These are phyloP conservation scores for Alauda arvensis DNA, from an alignment of 2,797 vertebrate species.

Conservation along the genomic window DNA sequence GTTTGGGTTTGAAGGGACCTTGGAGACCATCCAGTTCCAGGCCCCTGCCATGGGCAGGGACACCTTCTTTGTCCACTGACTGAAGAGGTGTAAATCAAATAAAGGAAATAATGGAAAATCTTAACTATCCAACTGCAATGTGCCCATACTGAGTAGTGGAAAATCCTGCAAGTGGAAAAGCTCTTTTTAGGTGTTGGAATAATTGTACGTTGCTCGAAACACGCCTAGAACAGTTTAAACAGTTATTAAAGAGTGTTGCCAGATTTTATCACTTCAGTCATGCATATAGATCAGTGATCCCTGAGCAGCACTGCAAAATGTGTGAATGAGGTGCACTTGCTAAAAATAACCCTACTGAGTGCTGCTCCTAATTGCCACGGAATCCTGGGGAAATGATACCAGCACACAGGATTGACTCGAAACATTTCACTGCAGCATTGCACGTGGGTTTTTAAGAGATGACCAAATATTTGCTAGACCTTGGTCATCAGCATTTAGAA, in stretches of 20 bases:
- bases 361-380: background rate
- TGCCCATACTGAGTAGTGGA: conserved; percentile 77
- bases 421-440: background rate
- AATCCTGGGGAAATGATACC: background rate
- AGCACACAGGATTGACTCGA: background rate
- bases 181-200: conserved; percentile 71
- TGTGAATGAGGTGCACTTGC: conserved; percentile 53
- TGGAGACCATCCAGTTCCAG: background rate
- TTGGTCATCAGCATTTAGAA: background rate
- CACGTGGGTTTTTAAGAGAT: background rate
- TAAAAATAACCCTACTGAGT: conserved; percentile 64
- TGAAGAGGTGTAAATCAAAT: background rate
- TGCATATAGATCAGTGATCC: conserved; percentile 64
- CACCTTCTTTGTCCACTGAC: background rate
- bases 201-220: conserved; percentile 78
- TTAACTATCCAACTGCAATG: conserved; percentile 40
- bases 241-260: conserved; percentile 74
- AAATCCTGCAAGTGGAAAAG: conserved; percentile 82
- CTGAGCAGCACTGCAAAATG: conserved; percentile 48
- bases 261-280: conserved; percentile 81
- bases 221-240: conserved; percentile 71
- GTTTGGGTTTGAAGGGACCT: background rate
- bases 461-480: background rate
- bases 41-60: background rate
- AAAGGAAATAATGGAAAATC: conserved; percentile 77